Evolutionary conservation across 2,888 invertebrate genomes (phyloP).

Genomic region (Prosapia bicincta): DNA sequence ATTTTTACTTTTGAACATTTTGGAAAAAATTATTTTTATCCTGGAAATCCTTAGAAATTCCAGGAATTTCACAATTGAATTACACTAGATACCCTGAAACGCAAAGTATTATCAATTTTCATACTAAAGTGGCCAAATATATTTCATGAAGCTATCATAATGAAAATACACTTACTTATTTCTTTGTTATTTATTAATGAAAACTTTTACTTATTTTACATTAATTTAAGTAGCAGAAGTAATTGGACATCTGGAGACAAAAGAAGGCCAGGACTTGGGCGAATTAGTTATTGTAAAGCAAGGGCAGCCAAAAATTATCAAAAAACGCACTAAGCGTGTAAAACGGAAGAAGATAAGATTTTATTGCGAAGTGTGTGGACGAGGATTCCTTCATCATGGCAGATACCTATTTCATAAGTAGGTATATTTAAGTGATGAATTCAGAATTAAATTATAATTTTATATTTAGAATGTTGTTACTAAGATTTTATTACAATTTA

Average conservation of each 20-base stretch:
- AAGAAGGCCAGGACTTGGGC: slow-evolving; percentile 56
- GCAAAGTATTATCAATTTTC: too few relatives aligned
- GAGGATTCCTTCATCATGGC: slow-evolving; percentile 52
- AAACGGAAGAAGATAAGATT: slow-evolving; percentile 46
- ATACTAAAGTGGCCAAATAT: too few relatives aligned
- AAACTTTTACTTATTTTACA: too few relatives aligned
- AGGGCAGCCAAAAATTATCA: slow-evolving; percentile 21
- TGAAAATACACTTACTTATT: too few relatives aligned
- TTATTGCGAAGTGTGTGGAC: slow-evolving; percentile 52
- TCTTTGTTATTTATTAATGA: too few relatives aligned
- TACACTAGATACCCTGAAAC: too few relatives aligned
- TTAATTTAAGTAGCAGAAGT: slow-evolving; percentile 48
- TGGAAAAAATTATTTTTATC: too few relatives aligned
- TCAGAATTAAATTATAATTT: background rate
- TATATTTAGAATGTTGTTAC: background rate
- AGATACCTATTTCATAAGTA: slow-evolving; percentile 41
- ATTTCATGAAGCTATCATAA: too few relatives aligned
- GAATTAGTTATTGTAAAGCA: slow-evolving; percentile 60
- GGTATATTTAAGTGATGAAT: slow-evolving; percentile 7
- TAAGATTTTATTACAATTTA: too few relatives aligned
- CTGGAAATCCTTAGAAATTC: too few relatives aligned
- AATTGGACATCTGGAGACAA: slow-evolving; percentile 63
- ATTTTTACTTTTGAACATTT: too few relatives aligned
- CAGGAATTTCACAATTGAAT: too few relatives aligned
- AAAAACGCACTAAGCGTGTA: slow-evolving; percentile 39